Conservation (phyloP, 2,888 invertebrate species). For the Xylocampa areola region DNA sequence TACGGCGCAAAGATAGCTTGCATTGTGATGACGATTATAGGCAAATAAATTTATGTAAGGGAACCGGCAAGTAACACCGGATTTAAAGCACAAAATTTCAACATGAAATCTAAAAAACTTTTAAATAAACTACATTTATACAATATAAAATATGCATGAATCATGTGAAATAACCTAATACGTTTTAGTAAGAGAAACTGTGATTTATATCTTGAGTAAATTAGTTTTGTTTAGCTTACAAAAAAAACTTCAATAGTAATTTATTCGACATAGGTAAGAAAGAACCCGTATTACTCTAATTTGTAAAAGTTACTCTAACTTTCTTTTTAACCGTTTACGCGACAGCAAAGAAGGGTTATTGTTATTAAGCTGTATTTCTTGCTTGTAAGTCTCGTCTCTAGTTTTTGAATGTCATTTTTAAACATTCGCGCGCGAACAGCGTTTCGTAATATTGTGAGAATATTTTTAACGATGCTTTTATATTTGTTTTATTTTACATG, state of each 20-base stretch:
- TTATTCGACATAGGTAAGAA: constrained; percentile 24
- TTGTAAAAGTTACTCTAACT: constrained; percentile 25
- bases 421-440: constrained; percentile 8
- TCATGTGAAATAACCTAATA: too few species aligned
- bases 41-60: too few species aligned
- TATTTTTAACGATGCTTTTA: constrained; percentile 26
- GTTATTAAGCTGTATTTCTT: too few species aligned
- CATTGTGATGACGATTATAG: too few species aligned
- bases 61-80: too few species aligned
- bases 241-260: constrained; percentile 45
- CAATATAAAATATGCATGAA: too few species aligned
- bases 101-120: too few species aligned
- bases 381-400: constrained; percentile 22
- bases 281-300: constrained; percentile 31
- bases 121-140: too few species aligned
- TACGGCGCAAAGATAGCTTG: too few species aligned
- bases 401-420: constrained; percentile 38
- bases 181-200: constrained; percentile 41
- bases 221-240: constrained; percentile 35
- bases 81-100: too few species aligned
- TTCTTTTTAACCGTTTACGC: too few species aligned
- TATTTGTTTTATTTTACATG: constrained; percentile 31
- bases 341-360: too few species aligned
- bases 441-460: constrained; percentile 41
- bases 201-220: constrained; percentile 51